Percentiles rank a stretch among this genome's conserved stretches.
phyloP scores from a whole-genome alignment of 2,888 invertebrate genomes.

The Aquatica leii region DNA sequence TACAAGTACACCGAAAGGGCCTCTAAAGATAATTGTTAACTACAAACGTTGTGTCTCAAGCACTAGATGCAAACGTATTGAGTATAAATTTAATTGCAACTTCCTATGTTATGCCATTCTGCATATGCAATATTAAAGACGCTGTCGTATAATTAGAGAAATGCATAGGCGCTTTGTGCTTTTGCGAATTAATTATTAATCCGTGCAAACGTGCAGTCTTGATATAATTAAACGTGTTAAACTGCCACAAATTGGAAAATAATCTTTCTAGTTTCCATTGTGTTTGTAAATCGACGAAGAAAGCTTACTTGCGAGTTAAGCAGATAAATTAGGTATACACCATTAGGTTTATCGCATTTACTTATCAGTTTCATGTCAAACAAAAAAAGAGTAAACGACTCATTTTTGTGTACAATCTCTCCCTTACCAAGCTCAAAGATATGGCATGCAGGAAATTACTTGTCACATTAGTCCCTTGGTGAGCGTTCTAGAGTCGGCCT shows the following conservation, averaged over 20 bases:
- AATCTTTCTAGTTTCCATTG: no score
- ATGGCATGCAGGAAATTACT: constrained; percentile 43
- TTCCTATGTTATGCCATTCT: no score
- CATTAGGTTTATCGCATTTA: constrained; percentile 28
- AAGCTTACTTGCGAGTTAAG: no score
- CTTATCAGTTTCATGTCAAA: constrained; percentile 32
- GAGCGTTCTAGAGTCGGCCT: constrained; percentile 16
- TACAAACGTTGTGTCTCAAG: no score
- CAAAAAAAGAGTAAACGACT: constrained; percentile 29
- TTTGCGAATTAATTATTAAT: constrained; percentile 7
- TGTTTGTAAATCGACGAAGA: no score
- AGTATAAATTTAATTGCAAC: no score
- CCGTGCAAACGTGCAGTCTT: background rate
- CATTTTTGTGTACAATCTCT: constrained; percentile 34
- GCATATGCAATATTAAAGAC: no score
- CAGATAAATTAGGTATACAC: constrained; percentile 12
- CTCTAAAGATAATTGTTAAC: no score
- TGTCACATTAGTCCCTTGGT: constrained; percentile 39
- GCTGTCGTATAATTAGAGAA: constrained; percentile 2
- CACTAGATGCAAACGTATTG: no score
- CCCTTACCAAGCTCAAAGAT: constrained; percentile 27
- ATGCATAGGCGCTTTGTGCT: background rate
- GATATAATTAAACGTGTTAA: background rate
- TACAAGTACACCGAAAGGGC: no score
- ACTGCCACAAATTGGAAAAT: no score